Evolutionary conservation across 2,797 vertebrate genomes (phyloP).

Genomic region (Enteromius trimaculatus): DNA sequence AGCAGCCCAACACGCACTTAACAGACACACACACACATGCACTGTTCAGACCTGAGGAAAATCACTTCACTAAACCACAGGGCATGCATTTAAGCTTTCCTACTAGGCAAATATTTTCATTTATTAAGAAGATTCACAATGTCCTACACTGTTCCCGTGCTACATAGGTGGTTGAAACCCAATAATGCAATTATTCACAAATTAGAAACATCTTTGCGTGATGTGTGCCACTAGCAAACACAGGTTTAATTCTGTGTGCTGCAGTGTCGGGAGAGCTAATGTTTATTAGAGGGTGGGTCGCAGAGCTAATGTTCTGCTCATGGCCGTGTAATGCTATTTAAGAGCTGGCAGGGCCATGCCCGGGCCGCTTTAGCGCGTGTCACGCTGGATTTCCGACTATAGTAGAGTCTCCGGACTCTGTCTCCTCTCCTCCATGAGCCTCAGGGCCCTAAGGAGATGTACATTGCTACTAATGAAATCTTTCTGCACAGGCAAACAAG

Average conservation of each 20-base stretch:
- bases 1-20: conserved; percentile 3
- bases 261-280: conserved; percentile 26
- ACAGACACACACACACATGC: conserved; percentile 12
- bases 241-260: conserved; percentile 10
- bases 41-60: conserved; percentile 43
- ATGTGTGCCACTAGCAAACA: conserved; percentile 1
- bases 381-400: conserved; percentile 51
- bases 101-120: conserved; percentile 56
- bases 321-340: conserved; percentile 43
- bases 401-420: conserved; percentile 14
- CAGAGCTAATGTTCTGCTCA: conserved; percentile 50
- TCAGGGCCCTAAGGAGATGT: neutral
- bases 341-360: conserved; percentile 31
- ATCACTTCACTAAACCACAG: conserved; percentile 51
- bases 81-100: conserved; percentile 41
- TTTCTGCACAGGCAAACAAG: conserved; percentile 4
- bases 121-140: conserved; percentile 53
- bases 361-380: conserved; percentile 32
- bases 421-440: neutral
- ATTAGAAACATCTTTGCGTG: conserved; percentile 38
- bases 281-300: conserved; percentile 38
- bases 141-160: conserved; percentile 16
- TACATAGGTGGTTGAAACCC: conserved; percentile 44
- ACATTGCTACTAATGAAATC: conserved; percentile 3
- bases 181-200: conserved; percentile 46